Base-by-base conservation (phyloP, 2,888 invertebrate genomes). In the Andrena bucephala region DNA sequence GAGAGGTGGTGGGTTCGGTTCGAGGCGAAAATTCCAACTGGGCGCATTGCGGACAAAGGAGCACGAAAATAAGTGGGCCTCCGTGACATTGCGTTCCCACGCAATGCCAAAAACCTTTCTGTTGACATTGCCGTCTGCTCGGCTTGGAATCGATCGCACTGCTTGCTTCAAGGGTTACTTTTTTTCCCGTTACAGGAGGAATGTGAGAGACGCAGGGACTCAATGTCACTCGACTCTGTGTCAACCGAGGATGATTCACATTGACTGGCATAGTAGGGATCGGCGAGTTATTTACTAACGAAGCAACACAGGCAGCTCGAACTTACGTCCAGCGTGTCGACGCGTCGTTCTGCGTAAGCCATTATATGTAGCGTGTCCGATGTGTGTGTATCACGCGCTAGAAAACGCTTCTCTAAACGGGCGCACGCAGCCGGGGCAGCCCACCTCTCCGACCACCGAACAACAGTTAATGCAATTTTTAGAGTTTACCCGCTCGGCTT, bases 301-400 rank as follows among this genome's bases (percentile, higher is more conserved):
- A 72, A 42, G 27, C 48, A 68, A 48, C 57, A 65, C 57, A 57
- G 24, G 63, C 69, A 65, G 20, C 42, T 48, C 24, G 31, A 79
- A 85, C 85, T 85, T 85, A 85, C 85, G 62, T 68, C 75, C 10
- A 71, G 65, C 33, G 31, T 60, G 57, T 81, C 77, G 67, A 59
- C 20, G 57, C 59, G 57, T 31, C 27, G 78, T 36, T 79, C 84
- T 48, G 69, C 59, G 69, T 66, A 54, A 57, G 75, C 85, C 85
- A 85, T 85, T 60, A 65, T 36, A 13, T 60, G 50, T 54, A 57
- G 66, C 63, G 50, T 42, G 16, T 42, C 42, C 42, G 42, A 13
- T 42, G 16, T 42, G 13, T 42, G 8, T 52, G 29, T 20, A 2
- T 52, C 27, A 20, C 50, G 50, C 36, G 54, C 3, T 42, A 42